Conservation (phyloP, 2,888 invertebrate species). For the Synergus japonicus region DNA sequence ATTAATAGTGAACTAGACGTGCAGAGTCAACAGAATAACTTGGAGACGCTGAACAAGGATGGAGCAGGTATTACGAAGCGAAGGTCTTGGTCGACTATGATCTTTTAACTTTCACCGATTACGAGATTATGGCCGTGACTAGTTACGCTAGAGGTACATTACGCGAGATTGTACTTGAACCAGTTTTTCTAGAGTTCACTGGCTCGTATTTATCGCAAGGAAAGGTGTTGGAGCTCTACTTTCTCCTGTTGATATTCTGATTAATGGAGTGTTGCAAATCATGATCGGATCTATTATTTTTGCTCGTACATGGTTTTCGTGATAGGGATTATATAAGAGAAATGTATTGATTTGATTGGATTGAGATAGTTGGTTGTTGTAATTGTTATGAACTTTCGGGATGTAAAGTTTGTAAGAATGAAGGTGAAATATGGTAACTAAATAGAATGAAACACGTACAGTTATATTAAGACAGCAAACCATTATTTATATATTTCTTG, state of each 20-base stretch:
- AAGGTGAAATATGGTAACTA: background rate
- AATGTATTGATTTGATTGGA: background rate
- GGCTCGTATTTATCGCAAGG: background rate
- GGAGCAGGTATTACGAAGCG: background rate
- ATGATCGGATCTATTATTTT: background rate
- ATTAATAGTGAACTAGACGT: constrained; percentile 14
- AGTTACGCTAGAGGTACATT: constrained; percentile 24
- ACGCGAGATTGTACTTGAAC: constrained; percentile 38
- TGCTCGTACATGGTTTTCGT: background rate
- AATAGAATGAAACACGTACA: background rate
- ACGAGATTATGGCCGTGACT: constrained; percentile 36
- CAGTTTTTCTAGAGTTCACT: constrained; percentile 38
- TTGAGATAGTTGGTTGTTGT: background rate
- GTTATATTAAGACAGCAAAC: no score
- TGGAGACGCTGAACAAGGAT: constrained; percentile 28
- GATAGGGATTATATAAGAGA: background rate
- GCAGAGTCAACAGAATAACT: constrained; percentile 9
- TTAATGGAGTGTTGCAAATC: constrained; percentile 13
- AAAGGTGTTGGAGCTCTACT: constrained; percentile 1
- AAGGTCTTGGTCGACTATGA: constrained; percentile 19
- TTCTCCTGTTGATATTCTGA: constrained; percentile 20
- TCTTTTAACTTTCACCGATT: constrained; percentile 20
- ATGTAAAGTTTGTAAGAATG: background rate
- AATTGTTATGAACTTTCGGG: background rate
- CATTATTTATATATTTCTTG: background rate